Percentiles rank a stretch among this genome's conserved stretches.
phyloP scores from a whole-genome alignment of 1,140 invertebrate species.

The Oncopeltus fasciatus region DNA sequence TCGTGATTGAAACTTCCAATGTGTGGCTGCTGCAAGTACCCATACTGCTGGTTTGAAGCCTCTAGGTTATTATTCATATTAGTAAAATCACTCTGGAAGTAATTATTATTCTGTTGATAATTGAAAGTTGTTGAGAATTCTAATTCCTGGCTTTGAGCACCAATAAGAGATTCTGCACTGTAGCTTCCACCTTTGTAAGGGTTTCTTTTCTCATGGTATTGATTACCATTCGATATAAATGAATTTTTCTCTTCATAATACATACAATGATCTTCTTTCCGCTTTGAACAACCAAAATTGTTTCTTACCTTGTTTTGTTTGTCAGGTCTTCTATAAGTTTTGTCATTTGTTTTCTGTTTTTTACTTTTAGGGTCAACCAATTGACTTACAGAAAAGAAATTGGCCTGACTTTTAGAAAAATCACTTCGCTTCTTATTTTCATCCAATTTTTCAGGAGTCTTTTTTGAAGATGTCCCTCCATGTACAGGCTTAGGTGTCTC shows the following conservation, averaged over 20 bases:
- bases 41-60: not conserved
- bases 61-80: no score
- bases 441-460: not conserved
- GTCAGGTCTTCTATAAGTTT: slow-evolving; percentile 11
- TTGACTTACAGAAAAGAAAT: slow-evolving; percentile 48
- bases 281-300: slow-evolving; percentile 6
- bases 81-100: slow-evolving; percentile 10
- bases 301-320: not conserved
- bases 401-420: slow-evolving; percentile 19
- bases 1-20: not conserved
- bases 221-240: not conserved
- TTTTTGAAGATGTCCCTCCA: slow-evolving; percentile 2
- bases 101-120: slow-evolving; percentile 19
- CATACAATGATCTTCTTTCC: slow-evolving; percentile 17
- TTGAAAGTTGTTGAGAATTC: slow-evolving; percentile 31
- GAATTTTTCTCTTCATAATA: slow-evolving; percentile 8
- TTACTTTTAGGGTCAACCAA: slow-evolving; percentile 40
- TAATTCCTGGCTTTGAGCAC: slow-evolving; percentile 30
- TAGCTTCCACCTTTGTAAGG: slow-evolving; percentile 34
- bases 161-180: slow-evolving; percentile 42
- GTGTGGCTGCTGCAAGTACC: not conserved
- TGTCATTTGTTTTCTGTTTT: slow-evolving; percentile 29
- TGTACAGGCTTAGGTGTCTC: not conserved
- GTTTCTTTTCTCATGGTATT: slow-evolving; percentile 5
- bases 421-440: slow-evolving; percentile 10